A percentile compares a stretch with the other conserved stretches of the same genome.
Evolutionary conservation across 1,140 invertebrate genomes (phyloP).

Genomic region (Cardiocondyla obscurior): DNA sequence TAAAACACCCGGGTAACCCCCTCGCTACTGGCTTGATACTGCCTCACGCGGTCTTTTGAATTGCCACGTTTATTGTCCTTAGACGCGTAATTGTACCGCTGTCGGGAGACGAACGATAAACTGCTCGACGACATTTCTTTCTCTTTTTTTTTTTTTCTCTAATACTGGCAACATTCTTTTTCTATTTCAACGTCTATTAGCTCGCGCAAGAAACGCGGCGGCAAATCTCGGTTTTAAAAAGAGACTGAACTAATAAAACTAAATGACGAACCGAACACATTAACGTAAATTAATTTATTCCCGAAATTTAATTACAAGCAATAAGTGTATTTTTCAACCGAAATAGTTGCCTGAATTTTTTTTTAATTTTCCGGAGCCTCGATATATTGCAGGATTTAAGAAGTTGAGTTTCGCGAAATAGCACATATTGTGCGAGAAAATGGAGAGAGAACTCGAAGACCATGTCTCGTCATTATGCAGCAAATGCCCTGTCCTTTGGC

Average conservation of each 20-base stretch:
- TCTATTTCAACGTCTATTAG: neutral
- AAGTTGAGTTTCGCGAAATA: neutral
- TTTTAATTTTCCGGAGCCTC: constrained; percentile 5
- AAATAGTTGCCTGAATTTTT: neutral
- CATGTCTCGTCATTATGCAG: constrained; percentile 3
- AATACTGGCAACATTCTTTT: neutral
- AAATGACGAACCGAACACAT: neutral
- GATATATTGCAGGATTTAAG: constrained; percentile 5
- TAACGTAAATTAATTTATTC: neutral
- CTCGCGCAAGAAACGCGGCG: neutral
- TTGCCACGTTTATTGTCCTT: constrained; percentile 47
- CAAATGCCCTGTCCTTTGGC: constrained; percentile 3
- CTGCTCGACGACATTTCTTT: constrained; percentile 21
- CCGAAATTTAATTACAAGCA: neutral
- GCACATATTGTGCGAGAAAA: constrained; percentile 6
- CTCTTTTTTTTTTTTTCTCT: no score
- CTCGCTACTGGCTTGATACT: neutral
- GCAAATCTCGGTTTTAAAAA: constrained; percentile 1
- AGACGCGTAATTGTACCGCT: constrained; percentile 44
- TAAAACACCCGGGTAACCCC: constrained; percentile 57
- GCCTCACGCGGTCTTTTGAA: constrained; percentile 1
- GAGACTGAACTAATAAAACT: neutral
- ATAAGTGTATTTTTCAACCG: neutral
- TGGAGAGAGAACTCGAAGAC: neutral
- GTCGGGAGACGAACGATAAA: constrained; percentile 17